These are phyloP conservation scores for Epizoanthus ramosus DNA, from an alignment of 92 coral and sea anemone genomes.

Conservation along the genomic window DNA sequence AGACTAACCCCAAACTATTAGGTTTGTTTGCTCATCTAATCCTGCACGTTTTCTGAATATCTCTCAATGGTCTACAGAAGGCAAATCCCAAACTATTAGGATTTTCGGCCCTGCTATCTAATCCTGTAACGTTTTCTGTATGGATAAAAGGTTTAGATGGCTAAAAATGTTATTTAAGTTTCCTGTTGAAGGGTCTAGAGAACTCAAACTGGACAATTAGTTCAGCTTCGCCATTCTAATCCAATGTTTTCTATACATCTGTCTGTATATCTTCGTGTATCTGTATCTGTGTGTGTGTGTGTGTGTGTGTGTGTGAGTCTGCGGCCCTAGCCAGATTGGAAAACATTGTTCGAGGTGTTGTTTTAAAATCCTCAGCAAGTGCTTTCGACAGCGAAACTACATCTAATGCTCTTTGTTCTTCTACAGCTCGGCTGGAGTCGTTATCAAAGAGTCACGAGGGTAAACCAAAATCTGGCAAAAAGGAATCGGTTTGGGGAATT, in stretches of 20 bases:
- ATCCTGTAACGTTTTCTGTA: too few species aligned
- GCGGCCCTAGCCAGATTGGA: too few species aligned
- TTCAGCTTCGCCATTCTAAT: neutral
- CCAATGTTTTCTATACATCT: neutral
- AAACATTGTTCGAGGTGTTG: neutral
- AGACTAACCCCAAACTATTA: slow-evolving; percentile 71
- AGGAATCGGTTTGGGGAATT: slow-evolving; percentile 69
- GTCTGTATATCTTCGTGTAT: too few species aligned
- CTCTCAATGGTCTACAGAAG: slow-evolving; percentile 57
- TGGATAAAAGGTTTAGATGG: too few species aligned
- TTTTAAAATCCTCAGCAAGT: neutral
- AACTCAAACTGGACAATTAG: too few species aligned
- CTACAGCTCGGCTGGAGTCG: slow-evolving; percentile 77
- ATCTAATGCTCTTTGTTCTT: neutral
- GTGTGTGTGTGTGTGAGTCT: too few species aligned
- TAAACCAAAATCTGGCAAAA: slow-evolving; percentile 66
- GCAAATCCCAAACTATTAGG: slow-evolving; percentile 63
- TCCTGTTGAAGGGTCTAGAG: too few species aligned
- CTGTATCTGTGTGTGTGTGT: too few species aligned
- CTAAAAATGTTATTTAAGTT: too few species aligned
- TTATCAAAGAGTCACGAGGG: slow-evolving; percentile 64
- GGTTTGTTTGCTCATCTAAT: slow-evolving; percentile 44
- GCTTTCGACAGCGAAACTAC: too few species aligned
- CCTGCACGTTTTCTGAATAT: neutral
- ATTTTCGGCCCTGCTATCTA: slow-evolving; percentile 14